phyloP scores from a whole-genome alignment of 2,113 vertebrate genomes.

The Actenoides lindsayi region DNA sequence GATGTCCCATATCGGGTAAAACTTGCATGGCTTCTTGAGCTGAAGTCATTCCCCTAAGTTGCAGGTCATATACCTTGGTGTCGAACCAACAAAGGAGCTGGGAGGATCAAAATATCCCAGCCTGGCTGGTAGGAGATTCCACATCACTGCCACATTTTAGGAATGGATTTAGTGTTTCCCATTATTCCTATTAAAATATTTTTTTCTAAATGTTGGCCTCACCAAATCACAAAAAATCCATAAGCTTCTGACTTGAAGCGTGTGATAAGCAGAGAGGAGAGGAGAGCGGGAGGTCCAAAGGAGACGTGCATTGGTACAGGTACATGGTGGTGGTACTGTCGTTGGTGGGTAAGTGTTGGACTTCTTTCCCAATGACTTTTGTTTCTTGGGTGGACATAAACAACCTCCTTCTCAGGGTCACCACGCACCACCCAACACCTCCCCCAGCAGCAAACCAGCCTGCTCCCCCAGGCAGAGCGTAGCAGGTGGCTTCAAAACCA shows the following conservation, averaged over 20 bases:
- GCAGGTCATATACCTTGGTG: background rate
- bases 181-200: background rate
- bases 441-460: background rate
- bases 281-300: background rate
- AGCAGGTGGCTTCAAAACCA: background rate
- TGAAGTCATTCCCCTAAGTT: background rate
- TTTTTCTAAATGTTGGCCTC: background rate
- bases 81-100: background rate
- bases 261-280: background rate
- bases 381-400: fast-evolving
- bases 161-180: background rate
- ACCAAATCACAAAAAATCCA: background rate
- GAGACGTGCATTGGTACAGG: fast-evolving
- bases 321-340: background rate
- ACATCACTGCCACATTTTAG: background rate
- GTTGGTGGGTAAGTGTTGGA: background rate
- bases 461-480: background rate
- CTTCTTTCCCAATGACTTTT: background rate
- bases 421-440: background rate
- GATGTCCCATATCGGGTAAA: no score
- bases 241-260: background rate
- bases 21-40: background rate
- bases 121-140: background rate
- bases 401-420: background rate
- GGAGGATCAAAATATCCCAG: background rate